These are phyloP conservation scores for Meiosimyza platycephala DNA, from an alignment of 2,888 invertebrate species.

Conservation along the genomic window DNA sequence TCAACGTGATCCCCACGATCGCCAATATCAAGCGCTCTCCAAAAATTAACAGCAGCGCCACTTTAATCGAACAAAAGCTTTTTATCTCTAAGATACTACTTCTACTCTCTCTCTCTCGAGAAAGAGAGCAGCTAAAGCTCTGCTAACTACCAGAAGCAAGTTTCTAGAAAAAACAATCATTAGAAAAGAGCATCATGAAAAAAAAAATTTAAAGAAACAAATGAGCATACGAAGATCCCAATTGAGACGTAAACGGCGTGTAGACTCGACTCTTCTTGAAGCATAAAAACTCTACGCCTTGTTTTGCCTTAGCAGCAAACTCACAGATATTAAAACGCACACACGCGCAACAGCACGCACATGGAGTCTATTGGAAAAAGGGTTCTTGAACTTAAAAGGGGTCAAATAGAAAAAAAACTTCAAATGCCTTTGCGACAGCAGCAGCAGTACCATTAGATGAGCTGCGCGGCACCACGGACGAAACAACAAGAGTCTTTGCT, in stretches of 20 bases:
- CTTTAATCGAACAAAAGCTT: not conserved
- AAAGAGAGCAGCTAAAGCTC: not conserved
- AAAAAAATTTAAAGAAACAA: not conserved
- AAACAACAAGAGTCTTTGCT: slow-evolving; percentile 36
- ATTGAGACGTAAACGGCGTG: not conserved
- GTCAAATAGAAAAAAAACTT: slow-evolving; percentile 50
- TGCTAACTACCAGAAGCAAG: not conserved
- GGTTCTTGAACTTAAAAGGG: slow-evolving; percentile 66
- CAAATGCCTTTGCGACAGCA: slow-evolving; percentile 17
- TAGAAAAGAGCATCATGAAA: slow-evolving; percentile 22
- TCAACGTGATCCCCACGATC: not conserved
- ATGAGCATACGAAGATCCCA: not conserved
- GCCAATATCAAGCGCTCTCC: not conserved
- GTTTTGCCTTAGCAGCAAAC: slow-evolving; percentile 23
- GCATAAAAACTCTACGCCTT: slow-evolving; percentile 22
- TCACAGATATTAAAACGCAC: slow-evolving; percentile 21
- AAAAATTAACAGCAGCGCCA: not conserved
- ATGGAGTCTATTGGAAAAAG: slow-evolving; percentile 52
- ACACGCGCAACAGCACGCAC: slow-evolving; percentile 14
- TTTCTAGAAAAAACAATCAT: not conserved
- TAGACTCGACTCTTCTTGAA: slow-evolving; percentile 5
- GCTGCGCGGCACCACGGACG: slow-evolving; percentile 12
- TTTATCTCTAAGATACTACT: not conserved
- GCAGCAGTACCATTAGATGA: not conserved
- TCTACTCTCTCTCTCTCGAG: not conserved